phyloP scores from a whole-genome alignment of 1,140 invertebrate genomes.

The Drosophila tropicalis region DNA sequence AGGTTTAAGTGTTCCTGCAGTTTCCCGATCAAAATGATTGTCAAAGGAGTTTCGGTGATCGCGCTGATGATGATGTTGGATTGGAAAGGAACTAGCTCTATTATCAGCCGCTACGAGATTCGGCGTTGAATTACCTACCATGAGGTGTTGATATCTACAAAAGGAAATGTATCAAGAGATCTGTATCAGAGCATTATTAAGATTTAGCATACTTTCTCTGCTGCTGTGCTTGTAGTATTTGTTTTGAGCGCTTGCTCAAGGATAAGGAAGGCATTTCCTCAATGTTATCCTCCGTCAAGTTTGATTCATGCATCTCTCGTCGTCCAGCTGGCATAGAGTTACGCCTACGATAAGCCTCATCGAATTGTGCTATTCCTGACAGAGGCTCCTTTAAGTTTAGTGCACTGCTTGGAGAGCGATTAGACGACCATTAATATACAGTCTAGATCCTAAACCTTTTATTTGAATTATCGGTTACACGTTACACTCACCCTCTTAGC shows the following conservation, averaged over 20 bases:
- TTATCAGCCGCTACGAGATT: conserved; percentile 22
- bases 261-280: conserved; percentile 19
- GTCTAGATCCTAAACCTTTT: too few species aligned
- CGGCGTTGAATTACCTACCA: conserved; percentile 26
- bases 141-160: conserved; percentile 34
- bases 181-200: background rate
- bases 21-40: conserved; percentile 47
- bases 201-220: background rate
- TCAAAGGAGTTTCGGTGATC: conserved; percentile 33
- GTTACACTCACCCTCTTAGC: conserved; percentile 37
- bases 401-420: conserved; percentile 11
- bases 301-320: conserved; percentile 13
- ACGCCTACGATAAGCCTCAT: conserved; percentile 17
- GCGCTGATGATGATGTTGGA: background rate
- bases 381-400: conserved; percentile 32
- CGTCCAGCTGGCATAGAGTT: conserved; percentile 28
- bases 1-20: conserved; percentile 27
- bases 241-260: conserved; percentile 36
- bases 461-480: too few species aligned
- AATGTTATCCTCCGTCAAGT: conserved; percentile 1
- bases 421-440: background rate
- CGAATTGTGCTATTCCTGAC: conserved; percentile 10
- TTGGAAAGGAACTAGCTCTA: conserved; percentile 5
- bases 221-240: background rate
- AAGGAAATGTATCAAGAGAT: background rate